A percentile compares a stretch with the other conserved stretches of the same genome.
Conservation (phyloP, 2,888 invertebrate genomes). For the Euclidia mi region DNA sequence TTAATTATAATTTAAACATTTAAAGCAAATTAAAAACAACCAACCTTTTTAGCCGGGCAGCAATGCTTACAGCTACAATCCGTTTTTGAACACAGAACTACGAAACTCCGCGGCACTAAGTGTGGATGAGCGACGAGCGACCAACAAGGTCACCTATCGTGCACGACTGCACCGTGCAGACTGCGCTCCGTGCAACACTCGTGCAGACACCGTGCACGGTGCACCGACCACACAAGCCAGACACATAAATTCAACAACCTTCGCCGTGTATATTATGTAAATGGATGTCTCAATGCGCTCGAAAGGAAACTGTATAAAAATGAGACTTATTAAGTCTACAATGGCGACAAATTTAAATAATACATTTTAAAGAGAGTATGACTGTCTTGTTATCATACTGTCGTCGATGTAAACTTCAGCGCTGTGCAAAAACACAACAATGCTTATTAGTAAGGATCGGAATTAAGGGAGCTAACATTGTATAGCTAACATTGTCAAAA, state of each 20-base stretch:
- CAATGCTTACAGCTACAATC: constrained; percentile 47
- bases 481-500: no score
- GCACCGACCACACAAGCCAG: constrained; percentile 43
- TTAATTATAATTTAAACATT: background rate
- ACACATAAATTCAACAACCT: constrained; percentile 66
- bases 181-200: constrained; percentile 53
- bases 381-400: background rate
- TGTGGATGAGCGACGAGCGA: constrained; percentile 54
- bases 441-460: no score
- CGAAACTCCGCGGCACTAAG: constrained; percentile 37
- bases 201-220: constrained; percentile 34
- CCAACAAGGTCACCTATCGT: constrained; percentile 33
- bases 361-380: background rate
- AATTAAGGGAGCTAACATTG: no score
- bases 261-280: constrained; percentile 52
- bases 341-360: constrained; percentile 2
- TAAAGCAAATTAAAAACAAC: constrained; percentile 18
- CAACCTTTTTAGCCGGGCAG: constrained; percentile 43
- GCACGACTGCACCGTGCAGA: no score
- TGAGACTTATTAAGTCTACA: constrained; percentile 1
- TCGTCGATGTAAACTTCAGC: no score
- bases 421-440: no score
- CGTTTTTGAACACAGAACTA: constrained; percentile 55
- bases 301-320: constrained; percentile 17
- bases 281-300: constrained; percentile 42